Conservation (phyloP, 2,888 invertebrate species). For the Trachelus stipa region DNA sequence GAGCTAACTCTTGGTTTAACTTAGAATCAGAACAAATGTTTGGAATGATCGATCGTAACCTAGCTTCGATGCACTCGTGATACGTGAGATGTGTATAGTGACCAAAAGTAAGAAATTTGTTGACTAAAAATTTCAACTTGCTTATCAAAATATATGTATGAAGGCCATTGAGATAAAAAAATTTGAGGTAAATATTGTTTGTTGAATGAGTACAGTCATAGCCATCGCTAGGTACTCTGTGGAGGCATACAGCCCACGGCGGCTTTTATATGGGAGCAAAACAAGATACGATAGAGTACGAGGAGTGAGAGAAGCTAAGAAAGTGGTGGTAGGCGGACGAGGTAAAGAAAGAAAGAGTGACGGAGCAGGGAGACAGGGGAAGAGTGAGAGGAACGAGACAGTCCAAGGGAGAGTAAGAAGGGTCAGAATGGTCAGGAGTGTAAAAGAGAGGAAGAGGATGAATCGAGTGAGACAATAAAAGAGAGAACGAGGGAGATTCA, state of each 20-base stretch:
- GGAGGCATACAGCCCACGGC: conserved; percentile 44
- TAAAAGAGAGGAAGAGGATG: conserved; percentile 16
- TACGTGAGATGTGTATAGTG: neutral
- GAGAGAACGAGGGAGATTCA: conserved; percentile 35
- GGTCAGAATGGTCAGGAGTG: conserved; percentile 9
- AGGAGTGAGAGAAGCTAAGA: conserved; percentile 44
- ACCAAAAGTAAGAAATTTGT: neutral
- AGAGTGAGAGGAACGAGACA: conserved; percentile 11
- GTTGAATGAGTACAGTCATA: neutral
- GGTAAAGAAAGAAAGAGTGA: conserved; percentile 27
- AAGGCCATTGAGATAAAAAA: neutral
- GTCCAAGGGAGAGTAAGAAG: conserved; percentile 15
- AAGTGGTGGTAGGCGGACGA: conserved; percentile 35
- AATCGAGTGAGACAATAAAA: conserved; percentile 20
- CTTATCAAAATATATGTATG: neutral
- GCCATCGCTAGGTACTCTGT: conserved; percentile 39
- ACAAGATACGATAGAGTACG: conserved; percentile 32
- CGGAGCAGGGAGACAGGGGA: conserved; percentile 22
- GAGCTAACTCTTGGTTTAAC: neutral
- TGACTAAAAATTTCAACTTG: neutral
- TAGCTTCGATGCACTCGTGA: neutral
- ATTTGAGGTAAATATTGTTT: neutral
- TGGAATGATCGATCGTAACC: neutral
- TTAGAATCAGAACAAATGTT: neutral
- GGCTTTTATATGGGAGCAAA: conserved; percentile 44